phyloP scores from a whole-genome alignment of 2,797 vertebrate genomes.

The Sebastes itinus region DNA sequence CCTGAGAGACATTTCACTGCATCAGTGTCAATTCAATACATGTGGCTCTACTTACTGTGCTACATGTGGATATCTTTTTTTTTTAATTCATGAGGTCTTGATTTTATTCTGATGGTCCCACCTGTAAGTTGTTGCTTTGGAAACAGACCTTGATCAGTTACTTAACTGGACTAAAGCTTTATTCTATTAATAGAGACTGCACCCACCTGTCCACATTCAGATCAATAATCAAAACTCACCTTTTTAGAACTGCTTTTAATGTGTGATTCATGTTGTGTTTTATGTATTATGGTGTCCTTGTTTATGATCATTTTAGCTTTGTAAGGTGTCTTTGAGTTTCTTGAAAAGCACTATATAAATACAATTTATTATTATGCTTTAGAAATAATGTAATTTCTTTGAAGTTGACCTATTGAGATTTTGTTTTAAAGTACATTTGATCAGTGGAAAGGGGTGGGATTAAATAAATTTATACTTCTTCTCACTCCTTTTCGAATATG shows the following conservation, averaged over 20 bases:
- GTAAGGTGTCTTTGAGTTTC: too few species aligned
- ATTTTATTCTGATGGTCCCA: background rate
- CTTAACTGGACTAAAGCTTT: background rate
- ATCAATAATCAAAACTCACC: too few species aligned
- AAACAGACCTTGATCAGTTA: background rate
- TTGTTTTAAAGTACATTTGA: background rate
- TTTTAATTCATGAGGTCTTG: background rate
- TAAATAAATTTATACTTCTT: too few species aligned
- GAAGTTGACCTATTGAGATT: background rate
- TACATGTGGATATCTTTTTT: background rate
- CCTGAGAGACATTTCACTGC: background rate
- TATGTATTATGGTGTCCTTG: too few species aligned
- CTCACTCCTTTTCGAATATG: too few species aligned
- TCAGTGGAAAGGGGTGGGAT: too few species aligned
- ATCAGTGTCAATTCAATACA: background rate
- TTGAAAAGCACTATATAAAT: too few species aligned
- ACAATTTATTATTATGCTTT: background rate
- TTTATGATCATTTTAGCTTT: too few species aligned
- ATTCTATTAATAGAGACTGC: background rate
- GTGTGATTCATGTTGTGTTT: too few species aligned
- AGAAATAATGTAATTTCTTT: background rate
- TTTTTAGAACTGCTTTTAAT: too few species aligned
- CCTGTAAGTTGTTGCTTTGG: background rate
- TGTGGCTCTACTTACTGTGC: background rate
- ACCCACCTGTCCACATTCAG: too few species aligned